phyloP scores from a whole-genome alignment of 2,113 vertebrate species.

The Oryzias javanicus region DNA sequence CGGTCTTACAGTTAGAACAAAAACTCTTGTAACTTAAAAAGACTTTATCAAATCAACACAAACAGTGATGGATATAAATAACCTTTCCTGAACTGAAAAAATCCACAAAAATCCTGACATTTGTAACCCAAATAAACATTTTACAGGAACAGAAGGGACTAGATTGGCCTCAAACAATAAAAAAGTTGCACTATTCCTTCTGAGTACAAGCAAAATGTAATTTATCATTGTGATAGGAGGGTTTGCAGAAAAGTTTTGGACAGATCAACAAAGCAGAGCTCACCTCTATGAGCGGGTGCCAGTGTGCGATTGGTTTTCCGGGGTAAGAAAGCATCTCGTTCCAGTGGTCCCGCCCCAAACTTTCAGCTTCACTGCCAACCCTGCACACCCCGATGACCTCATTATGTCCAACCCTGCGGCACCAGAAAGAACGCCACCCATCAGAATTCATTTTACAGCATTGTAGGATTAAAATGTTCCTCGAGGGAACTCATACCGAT shows the following conservation, averaged over 20 bases:
- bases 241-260: not conserved
- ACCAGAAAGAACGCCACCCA: not conserved
- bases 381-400: conserved; percentile 96
- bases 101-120: no score
- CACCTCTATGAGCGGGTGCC: conserved; percentile 95
- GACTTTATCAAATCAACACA: no score
- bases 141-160: no score
- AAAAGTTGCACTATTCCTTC: no score
- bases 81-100: no score
- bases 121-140: no score
- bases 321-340: conserved; percentile 95
- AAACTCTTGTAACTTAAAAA: no score
- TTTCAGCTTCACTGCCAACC: conserved; percentile 90
- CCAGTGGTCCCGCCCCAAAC: conserved; percentile 96
- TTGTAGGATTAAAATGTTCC: not conserved
- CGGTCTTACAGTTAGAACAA: no score
- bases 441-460: not conserved
- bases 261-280: conserved; percentile 5
- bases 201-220: no score
- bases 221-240: no score
- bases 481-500: conserved; percentile 77
- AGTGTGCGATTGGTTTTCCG: conserved; percentile 95
- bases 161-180: no score
- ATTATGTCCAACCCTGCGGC: conserved; percentile 95
- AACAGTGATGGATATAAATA: no score